Percentiles rank a stretch among this genome's conserved stretches.
phyloP scores from a whole-genome alignment of 2,113 vertebrate species.

The Oplegnathus fasciatus region DNA sequence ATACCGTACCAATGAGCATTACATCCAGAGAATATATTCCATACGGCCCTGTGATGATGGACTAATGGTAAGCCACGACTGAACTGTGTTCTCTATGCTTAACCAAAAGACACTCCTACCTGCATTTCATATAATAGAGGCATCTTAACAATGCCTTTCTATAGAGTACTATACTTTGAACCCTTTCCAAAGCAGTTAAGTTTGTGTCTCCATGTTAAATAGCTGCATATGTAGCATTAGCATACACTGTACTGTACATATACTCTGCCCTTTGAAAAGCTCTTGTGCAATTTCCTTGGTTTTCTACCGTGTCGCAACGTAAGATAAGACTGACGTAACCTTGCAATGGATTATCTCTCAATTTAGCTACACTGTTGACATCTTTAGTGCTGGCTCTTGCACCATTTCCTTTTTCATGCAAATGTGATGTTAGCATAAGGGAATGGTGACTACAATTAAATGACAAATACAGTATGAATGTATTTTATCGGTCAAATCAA shows the following conservation, averaged over 20 bases:
- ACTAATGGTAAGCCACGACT: background rate
- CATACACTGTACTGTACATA: conserved; percentile 1
- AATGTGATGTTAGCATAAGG: conserved; percentile 21
- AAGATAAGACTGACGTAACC: conserved; percentile 34
- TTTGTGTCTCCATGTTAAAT: conserved; percentile 20
- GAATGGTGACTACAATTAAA: conserved; percentile 4
- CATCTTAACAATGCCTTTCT: conserved; percentile 17
- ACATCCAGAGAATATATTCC: background rate
- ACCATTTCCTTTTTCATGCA: conserved; percentile 21
- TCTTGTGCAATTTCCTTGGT: conserved; percentile 32
- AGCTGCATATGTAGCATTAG: conserved; percentile 9
- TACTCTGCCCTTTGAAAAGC: conserved; percentile 33
- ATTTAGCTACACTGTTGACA: conserved; percentile 28
- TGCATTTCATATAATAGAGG: conserved; percentile 19
- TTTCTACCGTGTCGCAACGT: background rate
- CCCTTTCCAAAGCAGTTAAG: conserved; percentile 1
- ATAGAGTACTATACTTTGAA: conserved; percentile 3
- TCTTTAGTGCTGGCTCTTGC: conserved; percentile 21
- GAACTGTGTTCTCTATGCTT: background rate
- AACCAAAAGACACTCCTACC: background rate
- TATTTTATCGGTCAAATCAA: conserved; percentile 15
- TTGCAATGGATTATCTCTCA: conserved; percentile 33
- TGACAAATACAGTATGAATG: conserved; percentile 11
- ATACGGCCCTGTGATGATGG: background rate
- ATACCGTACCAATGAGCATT: background rate